Evolutionary conservation across 1,140 invertebrate genomes (phyloP).

Genomic region (Nixonia krombeini): DNA sequence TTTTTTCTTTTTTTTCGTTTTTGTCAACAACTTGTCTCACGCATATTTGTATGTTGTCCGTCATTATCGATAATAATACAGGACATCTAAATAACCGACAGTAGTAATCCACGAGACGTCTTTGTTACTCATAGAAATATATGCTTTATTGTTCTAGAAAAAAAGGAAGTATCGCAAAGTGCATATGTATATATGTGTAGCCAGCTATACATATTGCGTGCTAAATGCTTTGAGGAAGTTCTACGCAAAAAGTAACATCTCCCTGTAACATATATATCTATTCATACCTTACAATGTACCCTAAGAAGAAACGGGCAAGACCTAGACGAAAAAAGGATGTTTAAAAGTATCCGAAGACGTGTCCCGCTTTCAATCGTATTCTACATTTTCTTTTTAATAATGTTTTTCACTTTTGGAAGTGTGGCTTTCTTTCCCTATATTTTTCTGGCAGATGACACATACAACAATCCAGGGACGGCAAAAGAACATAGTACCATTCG

Average conservation of each 20-base stretch:
- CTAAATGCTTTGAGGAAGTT: conserved; percentile 16
- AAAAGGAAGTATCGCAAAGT: conserved; percentile 8
- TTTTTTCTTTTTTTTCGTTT: conserved; percentile 37
- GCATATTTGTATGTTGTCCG: conserved; percentile 11
- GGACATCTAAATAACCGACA: too few species aligned
- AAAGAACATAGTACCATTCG: conserved; percentile 71
- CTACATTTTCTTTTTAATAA: conserved; percentile 5
- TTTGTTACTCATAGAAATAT: conserved; percentile 55
- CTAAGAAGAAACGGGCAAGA: neutral
- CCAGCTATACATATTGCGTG: conserved; percentile 32
- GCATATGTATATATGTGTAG: conserved; percentile 28
- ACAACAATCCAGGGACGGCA: conserved; percentile 59
- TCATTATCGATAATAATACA: conserved; percentile 9
- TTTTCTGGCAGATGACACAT: too few species aligned
- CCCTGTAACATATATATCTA: too few species aligned
- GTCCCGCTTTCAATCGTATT: conserved; percentile 30
- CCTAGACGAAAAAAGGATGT: conserved; percentile 33
- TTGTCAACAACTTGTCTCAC: conserved; percentile 11
- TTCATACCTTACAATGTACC: too few species aligned
- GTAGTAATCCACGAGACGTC: conserved; percentile 33
- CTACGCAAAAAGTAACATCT: conserved; percentile 1
- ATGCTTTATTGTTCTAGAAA: conserved; percentile 3
- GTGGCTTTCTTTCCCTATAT: conserved; percentile 16
- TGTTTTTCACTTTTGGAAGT: conserved; percentile 11
- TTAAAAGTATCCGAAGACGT: conserved; percentile 57